phyloP scores from a whole-genome alignment of 2,113 vertebrate genomes.

The Mus musculus region DNA sequence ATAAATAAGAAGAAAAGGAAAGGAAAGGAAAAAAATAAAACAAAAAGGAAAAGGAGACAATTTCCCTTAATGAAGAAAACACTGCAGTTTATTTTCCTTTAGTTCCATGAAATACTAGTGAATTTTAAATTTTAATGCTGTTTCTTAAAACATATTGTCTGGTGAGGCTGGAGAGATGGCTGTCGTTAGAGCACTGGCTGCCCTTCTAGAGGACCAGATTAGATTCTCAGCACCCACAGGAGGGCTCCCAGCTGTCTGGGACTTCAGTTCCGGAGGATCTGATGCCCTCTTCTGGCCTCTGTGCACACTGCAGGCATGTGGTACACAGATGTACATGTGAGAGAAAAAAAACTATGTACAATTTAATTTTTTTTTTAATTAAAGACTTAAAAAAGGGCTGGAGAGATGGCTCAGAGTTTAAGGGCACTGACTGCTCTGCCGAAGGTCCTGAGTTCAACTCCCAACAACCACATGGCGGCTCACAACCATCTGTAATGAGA shows the following conservation, averaged over 20 bases:
- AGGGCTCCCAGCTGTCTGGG: background rate
- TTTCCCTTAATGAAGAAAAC: background rate
- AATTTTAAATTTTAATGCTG: constrained; percentile 15
- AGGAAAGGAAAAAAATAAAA: background rate
- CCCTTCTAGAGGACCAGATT: background rate
- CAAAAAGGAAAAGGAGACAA: background rate
- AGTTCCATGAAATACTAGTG: constrained; percentile 5
- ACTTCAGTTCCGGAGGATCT: background rate
- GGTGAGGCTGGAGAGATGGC: background rate
- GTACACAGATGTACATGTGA: background rate
- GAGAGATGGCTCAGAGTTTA: too few relatives aligned
- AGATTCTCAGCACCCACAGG: background rate
- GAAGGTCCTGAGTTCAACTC: too few relatives aligned
- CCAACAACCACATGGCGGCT: too few relatives aligned
- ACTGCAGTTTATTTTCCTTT: constrained; percentile 15
- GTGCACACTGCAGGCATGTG: background rate
- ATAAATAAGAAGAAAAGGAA: background rate
- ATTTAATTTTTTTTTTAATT: background rate
- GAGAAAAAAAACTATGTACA: background rate
- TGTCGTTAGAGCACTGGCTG: background rate
- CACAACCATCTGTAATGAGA: too few relatives aligned
- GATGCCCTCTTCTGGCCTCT: background rate
- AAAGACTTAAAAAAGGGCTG: background rate
- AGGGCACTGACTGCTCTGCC: too few relatives aligned
- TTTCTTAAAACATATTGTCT: constrained; percentile 16